Evolutionary conservation across 2,797 vertebrate genomes (phyloP), one percentile per base, ranked within the genome.

Genomic region (Ceryle rudis): DNA sequence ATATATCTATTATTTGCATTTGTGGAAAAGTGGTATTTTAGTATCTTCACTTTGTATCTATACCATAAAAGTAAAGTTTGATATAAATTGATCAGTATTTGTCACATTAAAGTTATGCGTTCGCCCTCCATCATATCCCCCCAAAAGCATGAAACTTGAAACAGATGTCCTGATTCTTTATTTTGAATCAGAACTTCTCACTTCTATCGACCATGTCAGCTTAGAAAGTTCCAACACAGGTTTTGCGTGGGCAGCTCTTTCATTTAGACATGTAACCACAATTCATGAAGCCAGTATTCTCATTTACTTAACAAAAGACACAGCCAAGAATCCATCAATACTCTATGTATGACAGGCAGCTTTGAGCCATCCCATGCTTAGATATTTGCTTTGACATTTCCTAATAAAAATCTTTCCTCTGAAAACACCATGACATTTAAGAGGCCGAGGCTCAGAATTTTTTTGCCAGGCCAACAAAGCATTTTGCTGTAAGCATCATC

Each of bases 321-420:
- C 35, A 96, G 97, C 97, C 97, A 97, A 97, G 89, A 97, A 97
- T 92, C 96, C 91, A 96, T 97, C 97, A 97, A 91, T 97, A 94
- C 14, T 67, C 3, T 84, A 72, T 78, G 11, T 28, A 81, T 81
- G 92, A 95, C 82, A 93, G 94, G 47, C 90, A 95, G 90, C 84
- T 97, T 92, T 94, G 89, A 97, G 83, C 78, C 42, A 89, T 96
- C 67, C 47, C 73, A 58, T 90, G 77, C 67, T 81, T 87, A 95
- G 90, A 86, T 93, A 94, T 91, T 92, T 95, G 35, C 81, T 93
- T 89, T 93, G 90, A 93, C 81, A 90, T 96, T 96, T 94, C 46
- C 77, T 97, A 95, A 96, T 96, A 97, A 91, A 89, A 88, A 49
- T 70, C 60, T 90, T 96, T 60, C 60, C 37, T 71, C 57, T 35